These are phyloP conservation scores for Danio albolineatus DNA, from an alignment of 2,797 vertebrate genomes.

Conservation along the genomic window DNA sequence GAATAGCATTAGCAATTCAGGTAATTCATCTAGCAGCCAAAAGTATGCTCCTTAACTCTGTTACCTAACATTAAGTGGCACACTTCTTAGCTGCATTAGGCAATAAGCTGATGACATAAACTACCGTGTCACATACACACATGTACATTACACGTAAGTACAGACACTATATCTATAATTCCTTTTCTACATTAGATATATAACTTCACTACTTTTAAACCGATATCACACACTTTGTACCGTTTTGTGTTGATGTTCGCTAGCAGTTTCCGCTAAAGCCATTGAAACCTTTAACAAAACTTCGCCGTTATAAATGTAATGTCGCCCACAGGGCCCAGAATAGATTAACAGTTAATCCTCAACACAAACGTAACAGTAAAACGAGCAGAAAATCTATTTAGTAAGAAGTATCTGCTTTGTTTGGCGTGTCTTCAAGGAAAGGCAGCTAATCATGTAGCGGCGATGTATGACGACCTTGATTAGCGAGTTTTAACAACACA, in stretches of 20 bases:
- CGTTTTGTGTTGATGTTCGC: slow-evolving; percentile 6
- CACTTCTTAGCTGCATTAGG: slow-evolving; percentile 31
- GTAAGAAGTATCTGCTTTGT: background rate
- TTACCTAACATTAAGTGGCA: slow-evolving; percentile 40
- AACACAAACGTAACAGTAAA: background rate
- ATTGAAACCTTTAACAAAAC: background rate
- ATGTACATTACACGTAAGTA: no score
- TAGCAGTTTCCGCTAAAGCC: slow-evolving; percentile 29
- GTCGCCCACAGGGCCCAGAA: background rate
- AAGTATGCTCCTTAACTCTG: slow-evolving; percentile 11
- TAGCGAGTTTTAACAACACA: background rate
- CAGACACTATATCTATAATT: background rate
- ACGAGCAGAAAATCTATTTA: background rate
- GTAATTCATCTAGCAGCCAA: background rate
- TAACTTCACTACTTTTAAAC: background rate
- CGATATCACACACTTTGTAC: background rate
- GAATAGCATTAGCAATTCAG: background rate
- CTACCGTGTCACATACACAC: background rate
- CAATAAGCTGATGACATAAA: background rate
- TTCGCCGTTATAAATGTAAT: background rate
- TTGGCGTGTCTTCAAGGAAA: background rate
- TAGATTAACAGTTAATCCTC: background rate
- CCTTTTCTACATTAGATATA: background rate
- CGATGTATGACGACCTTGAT: slow-evolving; percentile 31
- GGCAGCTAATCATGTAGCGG: slow-evolving; percentile 22